Conservation (phyloP, 2,113 vertebrate species). For the Upupa epops region DNA sequence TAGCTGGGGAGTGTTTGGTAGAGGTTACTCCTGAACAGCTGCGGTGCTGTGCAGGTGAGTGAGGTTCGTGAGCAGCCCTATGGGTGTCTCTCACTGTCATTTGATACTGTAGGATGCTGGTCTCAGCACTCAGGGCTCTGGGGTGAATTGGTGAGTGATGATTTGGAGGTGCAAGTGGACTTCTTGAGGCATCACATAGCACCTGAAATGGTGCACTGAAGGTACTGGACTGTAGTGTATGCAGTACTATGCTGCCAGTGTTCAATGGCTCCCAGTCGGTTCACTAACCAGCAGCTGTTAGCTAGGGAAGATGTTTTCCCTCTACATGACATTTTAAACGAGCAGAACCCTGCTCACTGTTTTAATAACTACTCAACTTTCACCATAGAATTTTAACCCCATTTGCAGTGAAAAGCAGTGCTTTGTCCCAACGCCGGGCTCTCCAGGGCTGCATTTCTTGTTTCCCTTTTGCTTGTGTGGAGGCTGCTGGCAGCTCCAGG, state of each 20-base stretch:
- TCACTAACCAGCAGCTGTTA: neutral
- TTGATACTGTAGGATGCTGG: rapidly evolving
- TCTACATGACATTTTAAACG: neutral
- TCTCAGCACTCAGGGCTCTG: neutral
- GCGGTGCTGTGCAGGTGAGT: rapidly evolving
- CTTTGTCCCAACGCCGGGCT: neutral
- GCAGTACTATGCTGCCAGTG: neutral
- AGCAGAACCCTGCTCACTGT: neutral
- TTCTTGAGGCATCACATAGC: neutral
- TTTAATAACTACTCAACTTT: neutral
- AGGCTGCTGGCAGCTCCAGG: rapidly evolving
- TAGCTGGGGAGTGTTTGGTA: too few species aligned
- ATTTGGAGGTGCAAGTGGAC: neutral
- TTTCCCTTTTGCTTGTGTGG: neutral
- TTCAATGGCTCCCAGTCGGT: neutral
- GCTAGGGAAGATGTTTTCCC: neutral
- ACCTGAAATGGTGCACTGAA: neutral
- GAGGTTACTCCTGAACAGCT: too few species aligned
- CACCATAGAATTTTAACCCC: neutral
- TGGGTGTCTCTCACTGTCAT: neutral
- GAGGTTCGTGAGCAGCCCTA: neutral
- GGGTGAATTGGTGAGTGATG: neutral
- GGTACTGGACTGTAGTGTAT: rapidly evolving
- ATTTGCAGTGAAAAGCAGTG: neutral
- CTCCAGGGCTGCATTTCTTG: neutral